Evolutionary conservation across 2,888 invertebrate genomes (phyloP), one percentile per base, ranked within the genome.

Genomic region (Tenthredo mesomela): DNA sequence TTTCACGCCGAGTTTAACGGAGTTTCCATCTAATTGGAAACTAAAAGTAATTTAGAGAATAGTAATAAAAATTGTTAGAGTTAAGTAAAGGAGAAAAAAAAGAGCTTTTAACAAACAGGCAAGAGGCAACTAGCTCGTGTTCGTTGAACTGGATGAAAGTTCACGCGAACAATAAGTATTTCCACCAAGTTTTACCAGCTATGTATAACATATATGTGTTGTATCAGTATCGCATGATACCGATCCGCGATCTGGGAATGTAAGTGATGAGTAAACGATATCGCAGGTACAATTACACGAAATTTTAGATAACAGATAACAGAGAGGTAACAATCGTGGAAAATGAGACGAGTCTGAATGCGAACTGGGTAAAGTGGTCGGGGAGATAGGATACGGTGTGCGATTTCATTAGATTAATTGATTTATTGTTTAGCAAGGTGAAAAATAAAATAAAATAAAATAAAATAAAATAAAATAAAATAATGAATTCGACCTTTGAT

Each of bases 351-450:
- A 50, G 50, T 18, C 18, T 15, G 18, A 18, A 50, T 0, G 18
- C 18, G 18, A 18, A 50, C 5, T 18, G 18, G 50, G 18, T 50
- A 1, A 50, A 50, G 50, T 50, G 50, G 50, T 18, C 6, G 21
- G 12, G 12, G 29, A 33, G 33, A 10, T 21, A 5, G 18, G 1
- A 67, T 33, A 29, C 21, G 67, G 33, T 67, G 6, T 21, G 21
- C 21, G n/a, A 71, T 71, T 71, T 71, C 71, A 21, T 71, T 71
- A 43, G 71, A 71, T 71, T 71, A 71, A 71, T 71, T 21, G 71
- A 43, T 40, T 43, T 7, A 6, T n/a, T 21, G 12, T 37, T 71
- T 3, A 37, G 43, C 37, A 7, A 9, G 21, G n/a, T 71, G 9
- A 15, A 37, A 43, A 43, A 9, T n/a, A 43, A 10, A 43, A 10